Evolutionary conservation across 2,113 vertebrate species (phyloP).

Genomic region (Erinaceus europaeus): DNA sequence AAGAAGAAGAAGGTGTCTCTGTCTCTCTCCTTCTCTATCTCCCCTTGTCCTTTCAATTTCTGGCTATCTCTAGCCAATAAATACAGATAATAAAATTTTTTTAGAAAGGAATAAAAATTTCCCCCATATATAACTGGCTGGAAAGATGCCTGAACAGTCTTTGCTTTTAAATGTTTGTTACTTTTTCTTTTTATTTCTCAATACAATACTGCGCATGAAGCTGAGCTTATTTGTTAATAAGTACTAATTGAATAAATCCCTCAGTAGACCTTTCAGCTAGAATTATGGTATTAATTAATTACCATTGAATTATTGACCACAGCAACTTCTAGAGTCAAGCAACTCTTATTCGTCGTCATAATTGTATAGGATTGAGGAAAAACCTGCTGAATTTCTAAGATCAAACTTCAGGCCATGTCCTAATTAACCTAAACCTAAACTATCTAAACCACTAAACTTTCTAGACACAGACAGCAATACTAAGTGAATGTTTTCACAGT

Average conservation of each 20-base stretch:
- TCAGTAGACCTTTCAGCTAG: neutral
- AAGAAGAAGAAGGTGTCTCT: too few species aligned
- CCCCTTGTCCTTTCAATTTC: too few species aligned
- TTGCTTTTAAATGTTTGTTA: neutral
- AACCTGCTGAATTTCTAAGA: neutral
- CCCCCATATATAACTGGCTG: too few species aligned
- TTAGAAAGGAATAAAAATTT: too few species aligned
- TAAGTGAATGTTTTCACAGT: neutral
- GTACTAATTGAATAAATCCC: slow-evolving; percentile 31
- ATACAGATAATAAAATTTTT: too few species aligned
- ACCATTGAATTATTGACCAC: neutral
- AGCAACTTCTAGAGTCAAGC: neutral
- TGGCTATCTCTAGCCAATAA: too few species aligned
- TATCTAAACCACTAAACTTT: neutral
- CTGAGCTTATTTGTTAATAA: slow-evolving; percentile 24
- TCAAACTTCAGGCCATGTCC: neutral
- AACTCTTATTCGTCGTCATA: neutral
- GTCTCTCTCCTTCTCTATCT: too few species aligned
- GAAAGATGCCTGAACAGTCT: neutral
- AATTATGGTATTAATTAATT: slow-evolving; percentile 1
- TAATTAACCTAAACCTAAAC: neutral
- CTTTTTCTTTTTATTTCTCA: neutral
- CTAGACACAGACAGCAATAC: neutral
- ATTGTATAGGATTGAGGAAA: neutral
- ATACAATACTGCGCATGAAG: neutral